Conservation (phyloP, 2,888 invertebrate species). For the Trissoscelio sp. region DNA sequence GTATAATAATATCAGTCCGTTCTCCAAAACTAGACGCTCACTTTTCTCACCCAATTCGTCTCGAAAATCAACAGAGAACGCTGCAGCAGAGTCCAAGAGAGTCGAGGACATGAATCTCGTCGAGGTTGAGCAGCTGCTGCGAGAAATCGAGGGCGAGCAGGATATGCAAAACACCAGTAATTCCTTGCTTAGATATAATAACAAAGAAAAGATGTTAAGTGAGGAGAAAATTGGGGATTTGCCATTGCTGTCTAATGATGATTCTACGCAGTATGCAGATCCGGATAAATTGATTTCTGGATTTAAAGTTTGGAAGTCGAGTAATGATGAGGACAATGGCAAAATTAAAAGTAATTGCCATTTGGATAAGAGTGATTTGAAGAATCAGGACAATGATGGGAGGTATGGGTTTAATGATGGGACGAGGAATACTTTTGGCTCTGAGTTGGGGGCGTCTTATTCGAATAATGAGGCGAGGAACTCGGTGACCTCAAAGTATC, state of each 20-base stretch:
- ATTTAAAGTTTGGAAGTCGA: conserved; percentile 75
- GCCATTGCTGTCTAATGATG: conserved; percentile 58
- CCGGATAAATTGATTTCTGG: conserved; percentile 74
- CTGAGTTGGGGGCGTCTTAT: conserved; percentile 29
- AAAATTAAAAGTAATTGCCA: conserved; percentile 4
- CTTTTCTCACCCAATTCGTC: conserved; percentile 73
- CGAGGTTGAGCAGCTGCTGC: conserved; percentile 83
- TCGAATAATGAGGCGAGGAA: conserved; percentile 22
- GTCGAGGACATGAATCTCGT: conserved; percentile 79
- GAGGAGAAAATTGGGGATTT: conserved; percentile 14
- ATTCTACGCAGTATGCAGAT: conserved; percentile 73
- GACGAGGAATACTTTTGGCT: conserved; percentile 4
- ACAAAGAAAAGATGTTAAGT: conserved; percentile 14
- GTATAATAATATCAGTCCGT: conserved; percentile 65
- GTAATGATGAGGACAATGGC: conserved; percentile 11
- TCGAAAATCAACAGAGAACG: conserved; percentile 72
- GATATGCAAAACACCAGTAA: neutral
- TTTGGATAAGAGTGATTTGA: conserved; percentile 10
- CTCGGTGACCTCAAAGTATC: conserved; percentile 24
- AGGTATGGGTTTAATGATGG: conserved; percentile 17
- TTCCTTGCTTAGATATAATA: neutral
- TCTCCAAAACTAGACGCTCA: conserved; percentile 66
- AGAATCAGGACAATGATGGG: neutral
- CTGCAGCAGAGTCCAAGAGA: conserved; percentile 67
- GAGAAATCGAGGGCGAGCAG: conserved; percentile 80